Conservation (phyloP, 2,888 invertebrate genomes). For the Cephalotes varians region DNA sequence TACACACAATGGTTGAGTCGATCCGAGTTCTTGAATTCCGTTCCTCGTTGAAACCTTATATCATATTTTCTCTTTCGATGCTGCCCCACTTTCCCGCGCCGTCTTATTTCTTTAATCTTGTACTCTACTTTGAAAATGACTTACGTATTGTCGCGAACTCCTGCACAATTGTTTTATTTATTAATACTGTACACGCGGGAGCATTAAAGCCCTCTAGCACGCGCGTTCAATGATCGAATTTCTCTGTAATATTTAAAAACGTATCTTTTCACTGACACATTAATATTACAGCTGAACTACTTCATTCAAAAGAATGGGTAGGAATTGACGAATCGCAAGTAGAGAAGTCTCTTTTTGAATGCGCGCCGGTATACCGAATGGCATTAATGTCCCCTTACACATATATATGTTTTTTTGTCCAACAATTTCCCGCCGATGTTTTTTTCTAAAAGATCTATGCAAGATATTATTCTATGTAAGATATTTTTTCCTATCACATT, state of each 20-base stretch:
- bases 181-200: not conserved
- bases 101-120: conserved; percentile 18
- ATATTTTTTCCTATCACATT: not conserved
- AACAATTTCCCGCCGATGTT: not conserved
- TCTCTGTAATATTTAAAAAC: not conserved
- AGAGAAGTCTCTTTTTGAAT: not conserved
- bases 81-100: not conserved
- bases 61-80: not conserved
- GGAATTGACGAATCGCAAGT: not conserved
- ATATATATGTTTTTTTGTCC: not conserved
- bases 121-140: conserved; percentile 8
- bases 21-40: conserved; percentile 35
- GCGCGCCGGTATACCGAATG: not conserved
- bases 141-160: not conserved
- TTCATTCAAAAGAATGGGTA: not conserved
- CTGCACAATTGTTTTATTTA: not conserved
- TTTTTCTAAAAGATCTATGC: not conserved
- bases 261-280: not conserved
- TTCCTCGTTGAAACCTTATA: conserved; percentile 23
- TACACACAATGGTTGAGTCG: conserved; percentile 37
- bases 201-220: not conserved
- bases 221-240: not conserved
- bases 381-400: not conserved
- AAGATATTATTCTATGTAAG: no score
- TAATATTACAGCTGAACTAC: not conserved